Evolutionary conservation across 2,888 invertebrate genomes (phyloP).

Genomic region (Fabriciana adippe): DNA sequence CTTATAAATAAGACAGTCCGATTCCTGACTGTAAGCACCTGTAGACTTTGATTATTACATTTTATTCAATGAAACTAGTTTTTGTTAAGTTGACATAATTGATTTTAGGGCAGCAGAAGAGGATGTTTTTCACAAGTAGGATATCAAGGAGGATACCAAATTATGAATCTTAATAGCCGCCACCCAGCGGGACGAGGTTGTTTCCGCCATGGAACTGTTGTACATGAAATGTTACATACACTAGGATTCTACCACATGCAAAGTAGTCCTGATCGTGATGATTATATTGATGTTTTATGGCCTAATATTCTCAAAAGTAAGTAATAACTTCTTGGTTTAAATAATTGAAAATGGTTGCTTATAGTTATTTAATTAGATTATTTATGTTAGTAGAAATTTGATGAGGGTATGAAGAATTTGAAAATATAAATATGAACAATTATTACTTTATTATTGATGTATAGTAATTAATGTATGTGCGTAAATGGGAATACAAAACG

Average conservation of each 20-base stretch:
- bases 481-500: neutral
- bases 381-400: no score
- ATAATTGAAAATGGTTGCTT: no score
- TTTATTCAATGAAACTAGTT: neutral
- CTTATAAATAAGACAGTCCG: no score
- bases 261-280: constrained; percentile 88
- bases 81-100: neutral
- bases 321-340: constrained; percentile 5
- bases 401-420: no score
- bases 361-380: no score
- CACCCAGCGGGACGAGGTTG: constrained; percentile 83
- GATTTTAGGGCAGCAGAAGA: constrained; percentile 64
- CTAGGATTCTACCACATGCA: constrained; percentile 93
- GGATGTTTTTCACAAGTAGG: constrained; percentile 80
- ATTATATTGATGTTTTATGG: constrained; percentile 87
- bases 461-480: no score
- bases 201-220: constrained; percentile 85
- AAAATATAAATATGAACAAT: no score
- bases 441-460: neutral
- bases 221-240: constrained; percentile 90
- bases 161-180: constrained; percentile 80
- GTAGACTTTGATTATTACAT: neutral
- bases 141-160: constrained; percentile 75
- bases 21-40: no score
- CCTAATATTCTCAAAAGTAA: constrained; percentile 85